Evolutionary conservation across 2,113 vertebrate genomes (phyloP).

Genomic region (Platanista minor): DNA sequence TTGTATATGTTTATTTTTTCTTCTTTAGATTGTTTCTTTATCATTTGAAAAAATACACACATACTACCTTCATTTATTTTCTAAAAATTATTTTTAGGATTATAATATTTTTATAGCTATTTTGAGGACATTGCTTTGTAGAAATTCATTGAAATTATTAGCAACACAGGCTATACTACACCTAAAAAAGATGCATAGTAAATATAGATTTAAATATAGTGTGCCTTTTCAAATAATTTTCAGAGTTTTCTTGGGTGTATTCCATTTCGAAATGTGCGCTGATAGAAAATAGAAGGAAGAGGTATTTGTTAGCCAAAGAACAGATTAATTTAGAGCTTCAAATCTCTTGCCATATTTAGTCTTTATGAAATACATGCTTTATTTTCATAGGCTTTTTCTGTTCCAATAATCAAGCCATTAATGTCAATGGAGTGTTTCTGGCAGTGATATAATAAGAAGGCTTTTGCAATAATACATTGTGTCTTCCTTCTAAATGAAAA

Average conservation of each 20-base stretch:
- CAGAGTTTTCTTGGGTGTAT: constrained; percentile 65
- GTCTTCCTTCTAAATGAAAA: constrained; percentile 78
- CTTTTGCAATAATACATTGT: constrained; percentile 75
- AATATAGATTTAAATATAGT: constrained; percentile 47
- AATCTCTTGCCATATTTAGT: constrained; percentile 56
- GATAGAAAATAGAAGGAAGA: constrained; percentile 43
- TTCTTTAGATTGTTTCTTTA: constrained; percentile 61
- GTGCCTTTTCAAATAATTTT: constrained; percentile 46
- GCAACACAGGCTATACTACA: constrained; percentile 34
- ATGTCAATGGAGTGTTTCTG: constrained; percentile 75
- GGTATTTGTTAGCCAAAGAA: constrained; percentile 46
- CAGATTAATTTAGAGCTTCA: constrained; percentile 50
- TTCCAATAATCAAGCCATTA: constrained; percentile 78
- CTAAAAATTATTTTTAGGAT: constrained; percentile 42
- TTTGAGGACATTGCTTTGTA: constrained; percentile 40
- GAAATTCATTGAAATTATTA: constrained; percentile 64
- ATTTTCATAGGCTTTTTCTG: constrained; percentile 74
- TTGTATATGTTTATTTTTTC: constrained; percentile 71
- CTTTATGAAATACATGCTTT: constrained; percentile 62
- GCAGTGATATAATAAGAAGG: constrained; percentile 73
- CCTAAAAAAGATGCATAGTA: constrained; percentile 48
- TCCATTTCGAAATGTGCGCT: constrained; percentile 42
- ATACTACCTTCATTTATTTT: constrained; percentile 61
- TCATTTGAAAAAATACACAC: not conserved
- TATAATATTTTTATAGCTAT: constrained; percentile 47